Conservation (phyloP, 1,140 invertebrate genomes). For the Stegodyphus dumicola region DNA sequence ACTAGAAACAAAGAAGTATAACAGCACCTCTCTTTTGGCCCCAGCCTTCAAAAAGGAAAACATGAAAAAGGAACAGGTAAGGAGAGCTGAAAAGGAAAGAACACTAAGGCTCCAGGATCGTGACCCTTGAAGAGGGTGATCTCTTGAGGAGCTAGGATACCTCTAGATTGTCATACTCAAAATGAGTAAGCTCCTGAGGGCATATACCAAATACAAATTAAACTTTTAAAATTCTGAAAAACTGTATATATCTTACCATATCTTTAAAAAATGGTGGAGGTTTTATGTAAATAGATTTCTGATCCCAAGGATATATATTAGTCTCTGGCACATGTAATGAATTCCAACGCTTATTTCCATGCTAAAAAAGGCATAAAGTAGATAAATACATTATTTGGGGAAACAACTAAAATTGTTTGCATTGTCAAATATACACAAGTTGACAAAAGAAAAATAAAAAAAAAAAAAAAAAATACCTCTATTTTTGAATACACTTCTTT, state of each 20-base stretch:
- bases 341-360: constrained; percentile 89
- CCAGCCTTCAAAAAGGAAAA: neutral
- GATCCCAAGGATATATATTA: constrained; percentile 93
- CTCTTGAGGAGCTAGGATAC: too few relatives aligned
- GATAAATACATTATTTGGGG: neutral
- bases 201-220: neutral
- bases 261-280: constrained; percentile 90
- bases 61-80: neutral
- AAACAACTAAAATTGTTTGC: neutral
- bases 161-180: neutral
- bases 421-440: neutral
- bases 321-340: constrained; percentile 81
- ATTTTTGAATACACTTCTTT: constrained; percentile 93
- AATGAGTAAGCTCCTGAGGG: neutral
- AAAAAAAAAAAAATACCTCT: constrained; percentile 36
- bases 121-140: too few relatives aligned
- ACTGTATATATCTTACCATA: constrained; percentile 56
- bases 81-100: neutral
- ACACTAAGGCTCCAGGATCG: too few relatives aligned
- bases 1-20: too few relatives aligned
- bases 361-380: constrained; percentile 69
- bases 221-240: neutral
- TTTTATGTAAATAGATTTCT: constrained; percentile 94
- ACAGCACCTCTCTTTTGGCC: too few relatives aligned
- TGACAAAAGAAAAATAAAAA: neutral